Percentiles rank a stretch among this genome's conserved stretches.
Conservation (phyloP, 1,140 invertebrate species). For the Arion vulgaris region DNA sequence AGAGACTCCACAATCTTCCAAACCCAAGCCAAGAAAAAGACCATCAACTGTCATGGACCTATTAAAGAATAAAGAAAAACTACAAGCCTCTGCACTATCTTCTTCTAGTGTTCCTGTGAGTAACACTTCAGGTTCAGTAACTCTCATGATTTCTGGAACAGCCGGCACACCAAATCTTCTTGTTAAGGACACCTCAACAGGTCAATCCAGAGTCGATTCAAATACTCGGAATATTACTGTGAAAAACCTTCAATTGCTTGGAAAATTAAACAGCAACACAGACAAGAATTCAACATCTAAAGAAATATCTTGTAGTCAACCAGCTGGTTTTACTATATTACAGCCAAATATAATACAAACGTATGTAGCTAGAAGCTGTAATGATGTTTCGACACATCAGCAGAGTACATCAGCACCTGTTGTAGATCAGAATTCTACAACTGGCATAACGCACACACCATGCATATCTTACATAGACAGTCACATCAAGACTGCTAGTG, state of each 20-base stretch:
- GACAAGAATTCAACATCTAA: neutral
- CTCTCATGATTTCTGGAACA: neutral
- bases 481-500: too few species aligned
- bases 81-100: neutral
- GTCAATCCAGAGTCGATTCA: neutral
- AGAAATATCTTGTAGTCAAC: neutral
- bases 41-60: conserved; percentile 1
- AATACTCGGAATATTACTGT: neutral
- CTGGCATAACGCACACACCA: too few species aligned
- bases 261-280: neutral
- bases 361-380: neutral
- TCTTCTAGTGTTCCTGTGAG: neutral
- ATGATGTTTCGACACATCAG: neutral
- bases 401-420: neutral
- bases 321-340: neutral
- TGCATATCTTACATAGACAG: too few species aligned
- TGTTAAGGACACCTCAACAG: neutral
- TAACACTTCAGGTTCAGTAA: neutral
- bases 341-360: neutral
- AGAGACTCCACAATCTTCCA: neutral
- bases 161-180: conserved; percentile 1
- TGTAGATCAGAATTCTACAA: neutral
- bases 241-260: neutral
- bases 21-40: neutral
- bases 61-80: neutral